Percentiles rank a stretch among this genome's conserved stretches.
phyloP scores from a whole-genome alignment of 2,797 vertebrate genomes.

The Xiphophorus birchmanni region DNA sequence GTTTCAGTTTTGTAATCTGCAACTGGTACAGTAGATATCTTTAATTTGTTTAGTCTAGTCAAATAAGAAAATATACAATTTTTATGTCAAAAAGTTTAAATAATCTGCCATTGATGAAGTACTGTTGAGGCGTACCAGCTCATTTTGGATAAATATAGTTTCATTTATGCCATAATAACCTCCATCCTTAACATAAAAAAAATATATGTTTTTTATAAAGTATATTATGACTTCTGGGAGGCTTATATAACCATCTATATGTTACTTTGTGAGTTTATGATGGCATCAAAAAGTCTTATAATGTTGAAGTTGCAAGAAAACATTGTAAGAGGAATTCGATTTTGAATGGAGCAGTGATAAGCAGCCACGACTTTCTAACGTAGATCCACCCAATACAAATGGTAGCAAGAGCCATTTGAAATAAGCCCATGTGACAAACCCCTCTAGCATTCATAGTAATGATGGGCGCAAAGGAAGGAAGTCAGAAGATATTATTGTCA shows the following conservation, averaged over 20 bases:
- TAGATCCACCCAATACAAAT: constrained; percentile 2
- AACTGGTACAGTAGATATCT: not conserved
- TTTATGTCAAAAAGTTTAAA: not conserved
- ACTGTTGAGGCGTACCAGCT: not conserved
- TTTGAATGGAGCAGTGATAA: constrained; percentile 9
- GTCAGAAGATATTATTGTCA: constrained; percentile 12
- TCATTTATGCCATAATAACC: not conserved
- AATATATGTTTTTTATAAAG: not conserved
- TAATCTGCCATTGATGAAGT: not conserved
- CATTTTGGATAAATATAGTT: not conserved
- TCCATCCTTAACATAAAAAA: not conserved
- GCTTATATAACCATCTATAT: not conserved
- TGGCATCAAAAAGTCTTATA: not conserved
- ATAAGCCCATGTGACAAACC: constrained; percentile 24
- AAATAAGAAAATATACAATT: not conserved
- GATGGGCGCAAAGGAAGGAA: constrained; percentile 13
- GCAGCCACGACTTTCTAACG: not conserved
- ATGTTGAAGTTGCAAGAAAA: constrained; percentile 1
- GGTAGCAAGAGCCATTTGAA: constrained; percentile 5
- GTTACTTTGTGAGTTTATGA: constrained; percentile 7
- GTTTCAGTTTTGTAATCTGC: not conserved
- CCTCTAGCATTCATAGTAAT: constrained; percentile 19
- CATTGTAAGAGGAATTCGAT: constrained; percentile 8
- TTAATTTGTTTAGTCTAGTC: not conserved
- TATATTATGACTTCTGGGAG: not conserved